These are phyloP conservation scores for Phaethon lepturus DNA, from an alignment of 2,113 vertebrate genomes.

Conservation along the genomic window DNA sequence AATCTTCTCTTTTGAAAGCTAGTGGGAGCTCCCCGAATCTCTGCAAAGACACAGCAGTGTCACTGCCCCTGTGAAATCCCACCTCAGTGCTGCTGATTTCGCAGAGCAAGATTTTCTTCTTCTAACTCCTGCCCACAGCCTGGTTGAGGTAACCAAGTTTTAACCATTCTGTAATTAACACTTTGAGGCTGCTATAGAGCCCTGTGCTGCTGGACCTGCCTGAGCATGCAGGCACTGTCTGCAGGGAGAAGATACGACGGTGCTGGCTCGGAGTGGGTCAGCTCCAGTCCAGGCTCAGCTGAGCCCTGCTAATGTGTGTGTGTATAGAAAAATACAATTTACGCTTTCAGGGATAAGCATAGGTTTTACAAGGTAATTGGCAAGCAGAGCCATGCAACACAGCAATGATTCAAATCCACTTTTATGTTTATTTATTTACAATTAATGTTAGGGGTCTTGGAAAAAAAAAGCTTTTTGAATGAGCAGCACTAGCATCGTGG, in stretches of 20 bases:
- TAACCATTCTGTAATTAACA: background rate
- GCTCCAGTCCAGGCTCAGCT: background rate
- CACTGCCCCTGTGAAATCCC: background rate
- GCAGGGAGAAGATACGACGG: background rate
- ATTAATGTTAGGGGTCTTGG: background rate
- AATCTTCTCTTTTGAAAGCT: background rate
- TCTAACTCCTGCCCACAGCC: background rate
- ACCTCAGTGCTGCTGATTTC: background rate
- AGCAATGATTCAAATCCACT: background rate
- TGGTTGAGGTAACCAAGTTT: background rate
- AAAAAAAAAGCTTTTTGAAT: background rate
- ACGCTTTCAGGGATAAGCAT: background rate
- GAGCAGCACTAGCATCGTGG: background rate
- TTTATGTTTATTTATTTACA: background rate
- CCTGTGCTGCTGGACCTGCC: background rate
- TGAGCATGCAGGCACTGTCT: fast-evolving
- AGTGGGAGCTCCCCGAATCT: background rate
- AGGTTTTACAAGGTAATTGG: background rate
- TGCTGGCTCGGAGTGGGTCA: fast-evolving
- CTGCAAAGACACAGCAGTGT: background rate
- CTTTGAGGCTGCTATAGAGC: background rate
- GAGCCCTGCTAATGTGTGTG: background rate
- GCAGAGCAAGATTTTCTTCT: background rate
- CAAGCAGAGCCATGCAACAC: background rate
- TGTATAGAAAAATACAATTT: background rate